Evolutionary conservation across 1,140 invertebrate species (phyloP).

Genomic region (Micrasema minimum): DNA sequence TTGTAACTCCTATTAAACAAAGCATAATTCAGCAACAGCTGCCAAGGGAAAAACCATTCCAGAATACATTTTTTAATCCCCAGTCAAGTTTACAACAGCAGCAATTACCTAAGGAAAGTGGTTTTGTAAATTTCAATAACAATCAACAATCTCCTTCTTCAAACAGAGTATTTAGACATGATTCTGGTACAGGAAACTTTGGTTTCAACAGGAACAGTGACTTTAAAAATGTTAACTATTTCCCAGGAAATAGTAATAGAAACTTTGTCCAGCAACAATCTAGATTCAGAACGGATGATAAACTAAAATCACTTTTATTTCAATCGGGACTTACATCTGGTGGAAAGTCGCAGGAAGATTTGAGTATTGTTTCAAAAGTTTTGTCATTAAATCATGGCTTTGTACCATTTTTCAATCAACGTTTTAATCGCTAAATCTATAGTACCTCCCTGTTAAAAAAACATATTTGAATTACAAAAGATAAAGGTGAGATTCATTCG

Average conservation of each 20-base stretch:
- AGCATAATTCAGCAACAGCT: slow-evolving; percentile 52
- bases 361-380: slow-evolving; percentile 84
- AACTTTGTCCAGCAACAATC: slow-evolving; percentile 38
- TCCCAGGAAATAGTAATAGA: slow-evolving; percentile 22
- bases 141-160: slow-evolving; percentile 56
- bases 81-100: slow-evolving; percentile 53
- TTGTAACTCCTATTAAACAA: slow-evolving; percentile 25
- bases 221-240: slow-evolving; percentile 36
- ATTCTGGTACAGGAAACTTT: slow-evolving; percentile 67
- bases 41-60: slow-evolving; percentile 51
- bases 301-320: slow-evolving; percentile 72
- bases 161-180: slow-evolving; percentile 63
- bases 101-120: slow-evolving; percentile 52
- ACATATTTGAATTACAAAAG: too few species aligned
- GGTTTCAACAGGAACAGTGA: slow-evolving; percentile 65
- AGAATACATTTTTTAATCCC: slow-evolving; percentile 30
- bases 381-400: slow-evolving; percentile 78
- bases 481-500: too few species aligned
- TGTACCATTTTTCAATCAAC: slow-evolving; percentile 9
- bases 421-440: not conserved
- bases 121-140: slow-evolving; percentile 35
- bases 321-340: slow-evolving; percentile 71
- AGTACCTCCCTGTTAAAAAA: not conserved
- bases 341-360: slow-evolving; percentile 72
- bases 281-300: slow-evolving; percentile 62